phyloP scores from a whole-genome alignment of 1,140 invertebrate genomes.

The Rhopalosiphum padi region DNA sequence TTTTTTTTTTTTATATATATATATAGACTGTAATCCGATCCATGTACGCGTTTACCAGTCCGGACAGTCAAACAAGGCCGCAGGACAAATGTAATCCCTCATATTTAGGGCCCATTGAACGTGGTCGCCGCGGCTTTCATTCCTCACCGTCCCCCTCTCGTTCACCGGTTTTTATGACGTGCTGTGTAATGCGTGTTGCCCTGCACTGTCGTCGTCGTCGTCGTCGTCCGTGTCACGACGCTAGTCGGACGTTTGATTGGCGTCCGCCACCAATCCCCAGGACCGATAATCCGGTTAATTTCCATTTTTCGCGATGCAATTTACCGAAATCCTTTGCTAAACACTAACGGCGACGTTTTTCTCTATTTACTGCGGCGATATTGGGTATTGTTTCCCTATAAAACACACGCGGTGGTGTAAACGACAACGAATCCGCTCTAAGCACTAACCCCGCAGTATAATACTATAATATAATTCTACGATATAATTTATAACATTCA shows the following conservation, averaged over 20 bases:
- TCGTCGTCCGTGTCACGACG: not conserved
- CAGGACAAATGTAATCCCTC: constrained; percentile 56
- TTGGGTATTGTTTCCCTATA: not conserved
- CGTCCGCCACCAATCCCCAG: constrained; percentile 19
- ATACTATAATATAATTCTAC: not conserved
- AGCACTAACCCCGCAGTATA: not conserved
- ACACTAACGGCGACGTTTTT: not conserved
- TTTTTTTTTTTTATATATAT: not conserved
- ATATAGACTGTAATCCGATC: constrained; percentile 43
- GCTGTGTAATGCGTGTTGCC: not conserved
- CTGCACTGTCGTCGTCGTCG: not conserved
- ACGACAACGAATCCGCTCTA: not conserved
- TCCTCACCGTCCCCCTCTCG: not conserved
- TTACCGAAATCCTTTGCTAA: constrained; percentile 2
- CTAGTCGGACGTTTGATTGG: constrained; percentile 52
- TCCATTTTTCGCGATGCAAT: constrained; percentile 29
- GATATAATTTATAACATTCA: not conserved
- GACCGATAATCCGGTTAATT: constrained; percentile 53
- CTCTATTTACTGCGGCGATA: not conserved
- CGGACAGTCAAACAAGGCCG: constrained; percentile 51
- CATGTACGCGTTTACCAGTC: constrained; percentile 23
- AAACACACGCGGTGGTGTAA: not conserved
- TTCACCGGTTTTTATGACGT: not conserved
- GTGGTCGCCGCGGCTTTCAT: not conserved
- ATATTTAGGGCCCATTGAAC: constrained; percentile 23